Evolutionary conservation across 2,797 vertebrate species (phyloP).

Genomic region (Bovichtus variegatus): DNA sequence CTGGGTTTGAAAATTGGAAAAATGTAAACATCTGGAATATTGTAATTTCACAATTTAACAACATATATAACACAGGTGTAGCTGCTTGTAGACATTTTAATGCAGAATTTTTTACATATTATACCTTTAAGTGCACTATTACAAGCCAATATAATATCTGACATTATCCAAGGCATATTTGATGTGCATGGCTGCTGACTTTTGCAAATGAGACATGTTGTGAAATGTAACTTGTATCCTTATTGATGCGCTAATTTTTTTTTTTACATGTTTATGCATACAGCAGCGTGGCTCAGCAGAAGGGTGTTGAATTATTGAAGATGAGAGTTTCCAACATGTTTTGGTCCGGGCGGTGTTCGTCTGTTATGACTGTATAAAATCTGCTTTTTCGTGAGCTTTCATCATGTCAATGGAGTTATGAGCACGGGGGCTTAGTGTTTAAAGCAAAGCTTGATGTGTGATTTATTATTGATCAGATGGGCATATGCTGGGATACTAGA

Average conservation of each 20-base stretch:
- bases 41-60: not conserved
- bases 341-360: not conserved
- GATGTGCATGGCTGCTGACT: not conserved
- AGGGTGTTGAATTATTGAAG: constrained; percentile 58
- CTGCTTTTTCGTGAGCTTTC: constrained; percentile 41
- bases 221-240: not conserved
- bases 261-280: constrained; percentile 38
- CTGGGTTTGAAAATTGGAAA: not conserved
- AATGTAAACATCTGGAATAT: not conserved
- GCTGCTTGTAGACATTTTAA: not conserved
- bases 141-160: not conserved
- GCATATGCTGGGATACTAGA: constrained; percentile 25
- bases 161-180: not conserved
- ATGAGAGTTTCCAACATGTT: constrained; percentile 24
- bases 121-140: not conserved
- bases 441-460: constrained; percentile 42
- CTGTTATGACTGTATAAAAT: constrained; percentile 35
- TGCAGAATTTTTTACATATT: not conserved
- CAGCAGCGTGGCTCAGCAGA: constrained; percentile 31
- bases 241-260: constrained; percentile 9
- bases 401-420: constrained; percentile 36
- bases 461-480: constrained; percentile 68
- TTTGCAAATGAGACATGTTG: not conserved
- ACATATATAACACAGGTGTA: not conserved
- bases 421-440: constrained; percentile 19